These are phyloP conservation scores for Lasioglossum malachurum DNA, from an alignment of 2,888 invertebrate species.

Conservation along the genomic window DNA sequence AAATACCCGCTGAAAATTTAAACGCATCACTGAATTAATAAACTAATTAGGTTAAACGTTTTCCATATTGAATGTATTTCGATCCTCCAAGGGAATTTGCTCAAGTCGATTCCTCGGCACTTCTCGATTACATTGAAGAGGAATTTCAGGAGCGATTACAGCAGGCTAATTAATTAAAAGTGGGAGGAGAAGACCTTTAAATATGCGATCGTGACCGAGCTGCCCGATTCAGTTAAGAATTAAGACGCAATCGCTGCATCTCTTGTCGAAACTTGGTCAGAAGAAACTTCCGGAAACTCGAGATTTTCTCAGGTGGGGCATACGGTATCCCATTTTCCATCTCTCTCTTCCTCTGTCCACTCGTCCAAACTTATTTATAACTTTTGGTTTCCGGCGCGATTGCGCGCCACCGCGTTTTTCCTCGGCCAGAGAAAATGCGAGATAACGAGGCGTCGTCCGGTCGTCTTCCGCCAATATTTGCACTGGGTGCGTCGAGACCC, in stretches of 20 bases:
- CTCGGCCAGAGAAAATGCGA: conserved; percentile 38
- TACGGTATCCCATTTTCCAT: conserved; percentile 20
- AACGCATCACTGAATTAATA: background rate
- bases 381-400: conserved; percentile 55
- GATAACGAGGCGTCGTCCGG: conserved; percentile 58
- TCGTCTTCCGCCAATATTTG: conserved; percentile 65
- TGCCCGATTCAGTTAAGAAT: conserved; percentile 59
- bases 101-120: background rate
- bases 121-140: background rate
- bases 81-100: background rate
- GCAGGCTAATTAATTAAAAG: conserved; percentile 59
- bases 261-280: conserved; percentile 59
- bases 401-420: conserved; percentile 31
- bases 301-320: conserved; percentile 49
- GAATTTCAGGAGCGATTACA: background rate
- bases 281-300: conserved; percentile 59
- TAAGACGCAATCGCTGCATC: conserved; percentile 64
- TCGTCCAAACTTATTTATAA: conserved; percentile 60
- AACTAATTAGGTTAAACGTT: background rate
- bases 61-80: background rate
- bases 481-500: conserved; percentile 62
- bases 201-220: conserved; percentile 43
- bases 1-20: background rate
- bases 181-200: conserved; percentile 46
- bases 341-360: background rate